Percentiles rank a stretch among this genome's conserved stretches.
Evolutionary conservation across 2,113 vertebrate species (phyloP).

Genomic region (Orientallactaga bullata): DNA sequence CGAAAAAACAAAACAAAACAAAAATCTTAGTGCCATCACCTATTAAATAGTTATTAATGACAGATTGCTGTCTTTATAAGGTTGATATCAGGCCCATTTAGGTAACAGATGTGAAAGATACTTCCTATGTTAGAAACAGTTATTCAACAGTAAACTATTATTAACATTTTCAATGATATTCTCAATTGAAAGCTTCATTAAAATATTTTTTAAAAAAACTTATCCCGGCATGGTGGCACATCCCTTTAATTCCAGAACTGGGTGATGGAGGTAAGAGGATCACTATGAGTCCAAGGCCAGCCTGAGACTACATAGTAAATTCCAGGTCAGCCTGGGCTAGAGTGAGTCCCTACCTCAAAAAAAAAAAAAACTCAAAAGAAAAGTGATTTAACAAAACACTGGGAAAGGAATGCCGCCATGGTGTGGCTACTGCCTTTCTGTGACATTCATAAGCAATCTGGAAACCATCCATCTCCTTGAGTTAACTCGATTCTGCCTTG

Average conservation of each 20-base stretch:
- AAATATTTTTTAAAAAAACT: constrained; percentile 46
- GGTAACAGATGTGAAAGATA: constrained; percentile 50
- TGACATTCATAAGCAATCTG: constrained; percentile 51
- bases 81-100: constrained; percentile 6
- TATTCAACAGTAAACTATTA: constrained; percentile 50
- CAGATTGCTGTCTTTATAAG: constrained; percentile 7
- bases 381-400: constrained; percentile 53
- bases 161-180: constrained; percentile 37
- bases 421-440: constrained; percentile 4
- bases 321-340: too few relatives aligned
- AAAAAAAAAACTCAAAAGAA: too few relatives aligned
- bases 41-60: constrained; percentile 8
- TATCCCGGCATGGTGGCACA: too few relatives aligned
- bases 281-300: too few relatives aligned
- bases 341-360: too few relatives aligned
- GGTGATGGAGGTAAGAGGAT: too few relatives aligned
- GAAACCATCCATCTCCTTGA: constrained; percentile 46
- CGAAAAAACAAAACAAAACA: too few relatives aligned
- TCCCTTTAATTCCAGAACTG: too few relatives aligned
- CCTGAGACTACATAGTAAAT: too few relatives aligned
- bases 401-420: not conserved
- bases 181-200: constrained; percentile 49
- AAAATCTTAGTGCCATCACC: not conserved
- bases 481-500: constrained; percentile 51
- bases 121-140: constrained; percentile 43